These are phyloP conservation scores for Martes martes DNA, from an alignment of 2,113 vertebrate species.

Conservation along the genomic window DNA sequence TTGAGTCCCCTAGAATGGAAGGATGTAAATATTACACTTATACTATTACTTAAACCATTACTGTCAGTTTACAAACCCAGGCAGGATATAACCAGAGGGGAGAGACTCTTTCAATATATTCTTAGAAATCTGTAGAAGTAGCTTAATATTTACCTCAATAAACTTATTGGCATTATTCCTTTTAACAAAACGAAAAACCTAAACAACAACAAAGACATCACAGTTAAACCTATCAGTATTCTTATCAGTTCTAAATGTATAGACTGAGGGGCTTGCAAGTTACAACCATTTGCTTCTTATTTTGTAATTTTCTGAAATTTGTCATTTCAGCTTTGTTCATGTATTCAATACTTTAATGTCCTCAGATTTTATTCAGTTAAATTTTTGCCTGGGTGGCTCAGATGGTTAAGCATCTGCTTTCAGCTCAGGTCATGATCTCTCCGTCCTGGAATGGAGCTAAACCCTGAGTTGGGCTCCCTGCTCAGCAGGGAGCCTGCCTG, in stretches of 20 bases:
- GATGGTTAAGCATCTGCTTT: too few species aligned
- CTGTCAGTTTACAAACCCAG: neutral
- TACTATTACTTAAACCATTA: neutral
- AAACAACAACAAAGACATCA: neutral
- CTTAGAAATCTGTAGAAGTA: neutral
- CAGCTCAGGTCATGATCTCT: too few species aligned
- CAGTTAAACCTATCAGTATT: neutral
- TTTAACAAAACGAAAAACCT: neutral
- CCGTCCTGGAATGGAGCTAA: too few species aligned
- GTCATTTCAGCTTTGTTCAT: neutral
- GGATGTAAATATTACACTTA: neutral
- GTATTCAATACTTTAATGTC: neutral
- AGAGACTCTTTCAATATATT: neutral
- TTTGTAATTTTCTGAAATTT: neutral
- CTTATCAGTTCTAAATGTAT: neutral
- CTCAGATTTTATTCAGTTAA: neutral
- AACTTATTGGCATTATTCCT: neutral
- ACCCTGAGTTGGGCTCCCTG: too few species aligned
- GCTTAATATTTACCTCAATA: neutral
- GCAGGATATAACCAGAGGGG: neutral
- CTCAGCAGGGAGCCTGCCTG: too few species aligned
- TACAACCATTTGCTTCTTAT: neutral
- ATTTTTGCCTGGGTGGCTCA: neutral
- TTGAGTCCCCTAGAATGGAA: neutral
- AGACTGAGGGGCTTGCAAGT: neutral